Evolutionary conservation across 2,888 invertebrate species (phyloP), one percentile per base, ranked within the genome.

Genomic region (Eubasilissa splendida): DNA sequence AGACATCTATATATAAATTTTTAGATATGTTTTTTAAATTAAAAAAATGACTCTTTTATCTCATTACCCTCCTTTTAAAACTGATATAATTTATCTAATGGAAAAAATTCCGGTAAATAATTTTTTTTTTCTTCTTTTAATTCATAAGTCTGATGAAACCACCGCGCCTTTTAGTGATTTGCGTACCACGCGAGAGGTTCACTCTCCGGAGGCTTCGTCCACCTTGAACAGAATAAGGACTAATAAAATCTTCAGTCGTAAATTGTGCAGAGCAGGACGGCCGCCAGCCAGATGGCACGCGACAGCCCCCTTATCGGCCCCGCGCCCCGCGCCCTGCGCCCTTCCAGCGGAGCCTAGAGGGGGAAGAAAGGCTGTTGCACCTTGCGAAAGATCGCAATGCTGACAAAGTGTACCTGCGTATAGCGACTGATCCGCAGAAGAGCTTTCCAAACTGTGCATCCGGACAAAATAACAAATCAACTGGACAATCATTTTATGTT

Each of bases 271-370:
- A 11, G 31, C 33, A 31, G 31, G 63, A 12, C 63, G 80, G 65
- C 68, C 63, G 80, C 58, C 68, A 52, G 73, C 80, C 80, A 74
- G 80, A 80, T 80, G 80, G 80, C 80, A 54, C 80, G 80, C 80
- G 77, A 77, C 80, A 77, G 73, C 77, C 74, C 58, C 58, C 42
- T 22, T 42, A 42, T 42, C 42, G 42, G 42, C 73, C 42, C 56
- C 9, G 53, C 22, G 7, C 4, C 71, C 54, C 54, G 11, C 56
- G 2, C 9, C 73, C 73, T 22, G 22, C 22, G 9, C 58, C 59
- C 10, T 42, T 10, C 54, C 54, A 42, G 3, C 70, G 12, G 56
- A 10, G 54, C 22, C 22, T 22, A 22, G 22, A 22, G 22, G 22
- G 22, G 22, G 22, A 22, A 22, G 22, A 22, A 22, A 22, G 22